Base-by-base conservation (phyloP, 2,113 vertebrate species). In the Macroglossus sobrinus region DNA sequence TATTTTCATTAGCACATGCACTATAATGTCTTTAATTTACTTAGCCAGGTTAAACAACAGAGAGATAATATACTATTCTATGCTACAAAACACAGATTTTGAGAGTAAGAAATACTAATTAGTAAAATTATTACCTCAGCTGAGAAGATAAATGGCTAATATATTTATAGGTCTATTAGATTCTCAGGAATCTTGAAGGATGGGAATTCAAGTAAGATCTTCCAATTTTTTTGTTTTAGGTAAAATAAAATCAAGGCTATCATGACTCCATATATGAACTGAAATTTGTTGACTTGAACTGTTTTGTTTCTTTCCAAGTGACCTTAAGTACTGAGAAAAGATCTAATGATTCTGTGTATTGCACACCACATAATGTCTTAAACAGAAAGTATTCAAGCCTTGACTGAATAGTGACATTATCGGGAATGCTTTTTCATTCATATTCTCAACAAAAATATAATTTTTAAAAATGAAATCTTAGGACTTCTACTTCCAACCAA, bases 401-500 rank as follows among this genome's bases (percentile, higher is more conserved):
- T 95, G 45, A 61, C 12, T 33, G 10, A 95, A 74, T 26, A 74
- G 3, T 55, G 72, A 87, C 45, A 90, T 55, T 72, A 64, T 88
- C 80, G 38, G 24, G 15, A 69, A 92, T 85, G 18, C 38, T 53
- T 90, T 94, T 68, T 50, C 59, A 93, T 74, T 59, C 30, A 93
- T 66, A 30, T 95, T 91, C 38, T 91, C 64, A 93, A 81, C 26
- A 18, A 92, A 95, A 89, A 61, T 84, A 40, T 21, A 93, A 71
- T 22, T 80, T 50, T 35, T 4, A 89, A 69, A 81, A 90, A 84
- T 47, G 10, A 84, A 84, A 79, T 45, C 38, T 79, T 87, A 69
- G 28, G 7, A 89, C 10, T 72, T 94, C 43, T 28, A 94, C 11
- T 76, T 94, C 76, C 8, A 93, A 47, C 9, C 18, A 94, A 81